Evolutionary conservation across 2,797 vertebrate species (phyloP).

Genomic region (Silurus lanzhouensis): DNA sequence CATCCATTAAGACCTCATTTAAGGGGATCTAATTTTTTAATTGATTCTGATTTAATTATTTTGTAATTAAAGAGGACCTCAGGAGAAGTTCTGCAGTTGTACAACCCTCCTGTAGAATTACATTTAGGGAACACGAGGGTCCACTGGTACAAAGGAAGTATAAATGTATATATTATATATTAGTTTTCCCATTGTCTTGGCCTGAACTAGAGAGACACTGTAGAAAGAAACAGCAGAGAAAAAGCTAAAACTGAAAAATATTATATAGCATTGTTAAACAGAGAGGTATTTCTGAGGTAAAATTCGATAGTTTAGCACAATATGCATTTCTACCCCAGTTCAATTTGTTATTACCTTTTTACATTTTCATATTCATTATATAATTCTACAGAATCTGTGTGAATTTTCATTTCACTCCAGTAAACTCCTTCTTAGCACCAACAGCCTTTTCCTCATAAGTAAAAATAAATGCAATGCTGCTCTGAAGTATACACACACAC

Average conservation of each 20-base stretch:
- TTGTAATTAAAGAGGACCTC: conserved; percentile 74
- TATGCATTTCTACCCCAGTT: neutral
- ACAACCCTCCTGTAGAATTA: conserved; percentile 46
- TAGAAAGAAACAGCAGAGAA: neutral
- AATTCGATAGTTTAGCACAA: neutral
- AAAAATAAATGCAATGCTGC: neutral
- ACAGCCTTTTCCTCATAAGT: neutral
- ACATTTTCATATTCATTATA: neutral
- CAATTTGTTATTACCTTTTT: neutral
- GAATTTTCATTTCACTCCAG: neutral
- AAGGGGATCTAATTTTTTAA: conserved; percentile 77
- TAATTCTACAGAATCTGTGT: neutral
- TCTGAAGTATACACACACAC: neutral
- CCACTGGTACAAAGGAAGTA: neutral
- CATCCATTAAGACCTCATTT: conserved; percentile 77
- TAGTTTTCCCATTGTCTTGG: neutral
- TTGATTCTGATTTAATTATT: conserved; percentile 78
- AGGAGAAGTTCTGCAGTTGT: conserved; percentile 53
- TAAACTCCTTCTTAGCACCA: neutral
- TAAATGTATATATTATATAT: neutral
- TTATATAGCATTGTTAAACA: neutral
- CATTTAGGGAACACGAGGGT: conserved; percentile 25
- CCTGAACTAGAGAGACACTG: neutral
- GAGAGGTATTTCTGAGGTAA: neutral
- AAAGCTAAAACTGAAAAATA: neutral